These are phyloP conservation scores for Dynastes maya DNA, from an alignment of 2,888 invertebrate species.

Conservation along the genomic window DNA sequence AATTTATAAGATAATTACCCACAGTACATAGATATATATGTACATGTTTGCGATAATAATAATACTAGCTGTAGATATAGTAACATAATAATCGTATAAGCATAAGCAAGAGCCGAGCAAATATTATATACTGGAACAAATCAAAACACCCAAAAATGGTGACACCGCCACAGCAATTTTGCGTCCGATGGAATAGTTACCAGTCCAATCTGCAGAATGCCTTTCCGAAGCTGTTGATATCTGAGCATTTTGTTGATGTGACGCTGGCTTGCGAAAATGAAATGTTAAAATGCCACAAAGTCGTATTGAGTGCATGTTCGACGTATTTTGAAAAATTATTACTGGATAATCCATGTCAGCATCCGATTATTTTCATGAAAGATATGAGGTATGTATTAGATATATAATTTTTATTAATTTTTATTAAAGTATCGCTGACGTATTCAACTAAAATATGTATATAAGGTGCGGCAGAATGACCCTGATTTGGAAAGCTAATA, in stretches of 20 bases:
- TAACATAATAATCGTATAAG: conserved; percentile 31
- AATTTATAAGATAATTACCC: neutral
- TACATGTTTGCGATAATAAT: conserved; percentile 45
- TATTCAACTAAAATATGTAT: too few relatives aligned
- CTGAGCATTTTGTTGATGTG: conserved; percentile 91
- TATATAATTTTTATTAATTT: conserved; percentile 23
- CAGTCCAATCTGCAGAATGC: conserved; percentile 85
- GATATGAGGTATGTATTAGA: conserved; percentile 78
- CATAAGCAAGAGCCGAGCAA: neutral
- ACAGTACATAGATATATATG: conserved; percentile 41
- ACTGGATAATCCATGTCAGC: conserved; percentile 88
- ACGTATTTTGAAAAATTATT: conserved; percentile 87
- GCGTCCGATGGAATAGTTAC: conserved; percentile 88
- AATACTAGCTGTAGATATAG: conserved; percentile 42
- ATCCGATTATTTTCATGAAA: conserved; percentile 88
- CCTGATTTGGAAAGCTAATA: too few relatives aligned
- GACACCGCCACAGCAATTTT: conserved; percentile 77
- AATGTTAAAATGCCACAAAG: conserved; percentile 89
- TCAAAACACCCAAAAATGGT: conserved; percentile 56
- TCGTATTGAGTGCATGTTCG: conserved; percentile 89
- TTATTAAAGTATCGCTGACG: too few relatives aligned
- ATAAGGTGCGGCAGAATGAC: too few relatives aligned
- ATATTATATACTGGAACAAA: conserved; percentile 26
- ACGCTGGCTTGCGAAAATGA: conserved; percentile 91
- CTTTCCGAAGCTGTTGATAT: conserved; percentile 82